A percentile compares a stretch with the other conserved stretches of the same genome.
Conservation (phyloP, 1,140 invertebrate genomes). For the Drosophila ercepeae region DNA sequence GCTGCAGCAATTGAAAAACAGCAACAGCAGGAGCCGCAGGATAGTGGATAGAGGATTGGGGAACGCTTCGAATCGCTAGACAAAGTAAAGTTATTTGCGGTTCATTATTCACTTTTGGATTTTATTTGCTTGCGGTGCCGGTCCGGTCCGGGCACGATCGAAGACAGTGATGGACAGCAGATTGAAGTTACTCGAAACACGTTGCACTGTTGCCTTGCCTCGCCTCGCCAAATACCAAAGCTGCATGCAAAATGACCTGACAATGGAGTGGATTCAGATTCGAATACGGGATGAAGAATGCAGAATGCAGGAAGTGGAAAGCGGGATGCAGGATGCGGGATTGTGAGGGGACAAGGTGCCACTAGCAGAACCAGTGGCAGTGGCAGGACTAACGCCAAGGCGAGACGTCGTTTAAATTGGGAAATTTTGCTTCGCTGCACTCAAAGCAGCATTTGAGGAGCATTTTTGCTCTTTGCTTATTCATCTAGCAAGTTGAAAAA, state of each 20-base stretch:
- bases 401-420: conserved; percentile 67
- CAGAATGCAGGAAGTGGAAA: not conserved
- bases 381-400: not conserved
- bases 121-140: conserved; percentile 68
- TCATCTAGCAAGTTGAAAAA: conserved; percentile 81
- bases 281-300: not conserved
- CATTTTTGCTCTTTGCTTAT: conserved; percentile 80
- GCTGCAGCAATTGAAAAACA: conserved; percentile 60
- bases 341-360: not conserved
- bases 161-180: conserved; percentile 77
- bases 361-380: not conserved
- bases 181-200: conserved; percentile 68
- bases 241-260: conserved; percentile 76
- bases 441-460: conserved; percentile 35
- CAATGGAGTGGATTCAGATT: conserved; percentile 35
- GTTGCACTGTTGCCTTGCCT: conserved; percentile 24
- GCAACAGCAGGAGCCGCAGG: not conserved
- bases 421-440: conserved; percentile 58
- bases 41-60: not conserved
- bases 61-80: conserved; percentile 21
- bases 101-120: conserved; percentile 82
- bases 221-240: conserved; percentile 29
- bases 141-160: conserved; percentile 54
- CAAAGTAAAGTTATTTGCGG: conserved; percentile 81
- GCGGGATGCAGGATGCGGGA: not conserved